Base-by-base conservation (phyloP, 1,140 invertebrate genomes). In the Oscheius sp. region DNA sequence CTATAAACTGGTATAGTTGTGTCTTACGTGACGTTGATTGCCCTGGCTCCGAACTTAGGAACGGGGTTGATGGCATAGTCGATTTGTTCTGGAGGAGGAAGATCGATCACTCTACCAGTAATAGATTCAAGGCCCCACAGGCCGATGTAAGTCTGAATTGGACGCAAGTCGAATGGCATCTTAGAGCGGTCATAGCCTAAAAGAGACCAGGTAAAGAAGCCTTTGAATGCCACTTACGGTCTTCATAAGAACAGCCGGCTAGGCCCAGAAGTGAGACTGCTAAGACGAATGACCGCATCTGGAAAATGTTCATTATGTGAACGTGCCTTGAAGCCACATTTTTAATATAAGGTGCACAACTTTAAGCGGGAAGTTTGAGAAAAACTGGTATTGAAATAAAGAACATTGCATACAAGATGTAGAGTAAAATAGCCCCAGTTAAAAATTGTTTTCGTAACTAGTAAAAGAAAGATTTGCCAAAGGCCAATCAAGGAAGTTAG, bases 51-150 rank as follows among this genome's bases (percentile, higher is more conserved):
- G 65, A 83, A 83, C 52, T 83, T 83, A 1, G 82, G 82, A 34
- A 83, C 82, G 1, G 82, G 82, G 67, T 83, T 84, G 26, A 83
- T 83, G 10, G 82, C 78, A 65, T 83, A 84, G 66, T 83, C 82
- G n/a, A 83, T 84, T 36, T 84, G 78, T 55, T 77, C 75, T 42
- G 82, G 82, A 10, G 82, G 72, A 13, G 82, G 82, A 4, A 83
- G 52, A 23, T 84, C 78, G 15, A 66, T 77, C 65, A 20, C 83
- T 75, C 46, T 29, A 68, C 64, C 71, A 42, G 35, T 58, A 13
- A 49, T 18, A 59, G 38, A 29, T 20, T 34, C 32, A 13, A 78
- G 31, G 1, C 49, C 31, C 82, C 82, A 83, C 18, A 83, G 69
- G n/a, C 82, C 82, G 29, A 83, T 84, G 66, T 82, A 83, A 34